Evolutionary conservation across 2,888 invertebrate genomes (phyloP), one percentile per base, ranked within the genome.

Genomic region (Tuta absoluta): DNA sequence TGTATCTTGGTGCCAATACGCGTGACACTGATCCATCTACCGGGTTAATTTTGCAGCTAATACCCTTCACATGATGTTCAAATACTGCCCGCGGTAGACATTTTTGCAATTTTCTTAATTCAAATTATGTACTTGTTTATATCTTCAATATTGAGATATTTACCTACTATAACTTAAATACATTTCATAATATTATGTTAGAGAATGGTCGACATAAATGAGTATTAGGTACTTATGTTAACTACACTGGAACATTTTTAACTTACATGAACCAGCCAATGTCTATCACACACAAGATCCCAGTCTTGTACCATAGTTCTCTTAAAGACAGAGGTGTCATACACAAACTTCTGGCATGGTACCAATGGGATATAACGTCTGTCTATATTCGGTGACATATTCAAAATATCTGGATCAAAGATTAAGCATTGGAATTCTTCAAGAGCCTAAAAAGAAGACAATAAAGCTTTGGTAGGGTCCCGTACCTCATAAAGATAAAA

Each of bases 291-390:
- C 19, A 95, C 94, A 68, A 95, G 85, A 81, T 93, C 79, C 94
- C 94, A 95, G 81, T 95, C 94, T 0, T 94, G 93, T 38, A 93
- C 91, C 49, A 95, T 95, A 11, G 93, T 95, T 56, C 93, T 92
- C 45, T 77, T 84, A 76, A 95, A 95, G 49, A 92, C 74, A 33
- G 87, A 89, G 24, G 78, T 82, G 71, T 95, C 93, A 72, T 94
- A 95, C 61, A 91, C 86, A 78, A 89, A 87, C 62, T 81, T 69
- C 67, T 71, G 68, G 69, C 91, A 91, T 21, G 72, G 69, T 19
- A 90, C 82, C 57, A 91, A 69, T n/a, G 87, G 85, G 73, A 91
- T 79, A 4, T 80, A 28, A 14, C 67, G 65, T 70, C 77, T 81
- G 60, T 85, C 82, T 62, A 87, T 71, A 51, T 64, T 48, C 24